A percentile compares a stretch with the other conserved stretches of the same genome.
Conservation (phyloP, 2,797 vertebrate species). For the Halcyon leucocephala region DNA sequence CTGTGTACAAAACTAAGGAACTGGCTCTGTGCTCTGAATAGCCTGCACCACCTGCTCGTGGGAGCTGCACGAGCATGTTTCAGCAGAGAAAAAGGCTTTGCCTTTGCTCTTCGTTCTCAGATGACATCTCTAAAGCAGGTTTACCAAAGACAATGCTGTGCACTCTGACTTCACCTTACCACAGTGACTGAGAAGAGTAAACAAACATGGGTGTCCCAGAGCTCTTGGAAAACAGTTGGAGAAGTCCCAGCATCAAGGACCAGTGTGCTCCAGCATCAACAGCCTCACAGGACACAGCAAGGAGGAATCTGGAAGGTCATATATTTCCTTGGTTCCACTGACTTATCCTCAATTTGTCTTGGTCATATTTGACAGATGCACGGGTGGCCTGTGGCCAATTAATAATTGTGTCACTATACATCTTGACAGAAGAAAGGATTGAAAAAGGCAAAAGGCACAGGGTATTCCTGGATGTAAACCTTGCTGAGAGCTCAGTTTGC, state of each 20-base stretch:
- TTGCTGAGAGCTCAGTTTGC: not conserved
- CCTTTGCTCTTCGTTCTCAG: not conserved
- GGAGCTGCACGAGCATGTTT: accelerated
- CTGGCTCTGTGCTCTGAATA: not conserved
- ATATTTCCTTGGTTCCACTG: not conserved
- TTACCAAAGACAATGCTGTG: not conserved
- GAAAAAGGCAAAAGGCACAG: not conserved
- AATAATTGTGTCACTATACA: not conserved
- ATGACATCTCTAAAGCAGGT: not conserved
- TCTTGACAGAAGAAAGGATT: not conserved
- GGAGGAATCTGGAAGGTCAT: not conserved
- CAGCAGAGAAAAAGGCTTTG: not conserved
- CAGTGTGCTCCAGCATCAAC: not conserved
- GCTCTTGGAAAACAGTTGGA: not conserved
- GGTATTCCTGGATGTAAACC: not conserved
- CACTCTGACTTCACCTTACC: not conserved
- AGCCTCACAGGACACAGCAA: not conserved
- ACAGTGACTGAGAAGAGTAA: not conserved
- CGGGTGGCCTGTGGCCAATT: not conserved
- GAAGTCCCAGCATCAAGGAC: not conserved
- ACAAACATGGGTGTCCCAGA: not conserved
- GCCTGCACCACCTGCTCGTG: not conserved
- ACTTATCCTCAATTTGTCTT: not conserved
- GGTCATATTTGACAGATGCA: not conserved
- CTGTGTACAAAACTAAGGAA: not conserved